These are phyloP conservation scores for Pogonocherus hispidulus DNA, from an alignment of 2,888 invertebrate species.

Conservation along the genomic window DNA sequence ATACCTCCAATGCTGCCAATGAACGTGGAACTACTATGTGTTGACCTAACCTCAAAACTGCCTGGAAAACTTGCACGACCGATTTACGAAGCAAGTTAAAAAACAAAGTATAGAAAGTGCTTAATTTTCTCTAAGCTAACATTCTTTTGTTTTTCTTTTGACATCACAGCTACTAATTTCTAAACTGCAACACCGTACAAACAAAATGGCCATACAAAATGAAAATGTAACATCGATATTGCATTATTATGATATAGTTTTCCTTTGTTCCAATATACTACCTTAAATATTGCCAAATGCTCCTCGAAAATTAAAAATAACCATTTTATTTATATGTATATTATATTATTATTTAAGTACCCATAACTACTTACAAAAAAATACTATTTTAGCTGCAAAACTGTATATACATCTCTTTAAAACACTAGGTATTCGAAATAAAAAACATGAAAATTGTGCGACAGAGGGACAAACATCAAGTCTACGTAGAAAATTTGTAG, in stretches of 20 bases:
- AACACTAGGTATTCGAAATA: conserved; percentile 45
- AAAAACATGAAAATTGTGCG: conserved; percentile 57
- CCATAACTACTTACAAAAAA: conserved; percentile 60
- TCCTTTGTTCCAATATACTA: conserved; percentile 41
- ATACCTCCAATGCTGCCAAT: not conserved
- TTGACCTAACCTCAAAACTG: conserved; percentile 30
- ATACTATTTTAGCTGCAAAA: conserved; percentile 61
- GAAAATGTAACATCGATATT: conserved; percentile 53
- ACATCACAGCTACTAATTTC: conserved; percentile 66
- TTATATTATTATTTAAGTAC: conserved; percentile 58
- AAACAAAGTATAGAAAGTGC: conserved; percentile 45
- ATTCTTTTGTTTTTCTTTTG: conserved; percentile 55
- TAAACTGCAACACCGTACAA: conserved; percentile 62
- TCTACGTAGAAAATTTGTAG: conserved; percentile 51
- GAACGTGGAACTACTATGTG: not conserved
- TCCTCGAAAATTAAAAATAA: conserved; percentile 53
- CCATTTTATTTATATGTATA: conserved; percentile 56
- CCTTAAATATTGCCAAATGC: conserved; percentile 45
- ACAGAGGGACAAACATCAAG: conserved; percentile 55
- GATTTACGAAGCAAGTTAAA: conserved; percentile 19
- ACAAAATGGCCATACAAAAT: conserved; percentile 39
- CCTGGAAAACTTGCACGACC: conserved; percentile 35
- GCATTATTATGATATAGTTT: conserved; percentile 60
- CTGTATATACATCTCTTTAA: conserved; percentile 57
- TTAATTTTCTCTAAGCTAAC: conserved; percentile 57